Conservation (phyloP, 23 tunicate species). For the Phallusia fumigata region DNA sequence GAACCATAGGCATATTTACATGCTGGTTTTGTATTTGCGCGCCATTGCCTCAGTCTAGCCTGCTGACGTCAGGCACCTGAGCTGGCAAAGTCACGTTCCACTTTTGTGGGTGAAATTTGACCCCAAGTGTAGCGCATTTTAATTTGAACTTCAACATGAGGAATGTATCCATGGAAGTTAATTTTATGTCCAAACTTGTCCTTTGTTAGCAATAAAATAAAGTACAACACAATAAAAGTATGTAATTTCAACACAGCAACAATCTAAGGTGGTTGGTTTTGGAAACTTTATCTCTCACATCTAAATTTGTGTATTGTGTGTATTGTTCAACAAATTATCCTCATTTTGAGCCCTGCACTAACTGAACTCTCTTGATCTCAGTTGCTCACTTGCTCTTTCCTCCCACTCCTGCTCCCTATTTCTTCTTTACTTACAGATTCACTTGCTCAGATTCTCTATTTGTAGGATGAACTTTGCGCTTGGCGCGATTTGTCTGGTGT, state of each 20-base stretch:
- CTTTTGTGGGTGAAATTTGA: not conserved
- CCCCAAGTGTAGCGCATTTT: too few species aligned
- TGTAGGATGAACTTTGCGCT: not conserved
- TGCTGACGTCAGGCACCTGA: not conserved
- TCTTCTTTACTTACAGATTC: not conserved
- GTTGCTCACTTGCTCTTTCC: not conserved
- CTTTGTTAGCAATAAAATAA: too few species aligned
- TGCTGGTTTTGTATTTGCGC: not conserved
- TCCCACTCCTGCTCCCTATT: not conserved
- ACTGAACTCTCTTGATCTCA: not conserved
- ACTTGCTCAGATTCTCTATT: not conserved
- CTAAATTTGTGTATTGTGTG: too few species aligned
- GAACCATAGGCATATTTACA: not conserved
- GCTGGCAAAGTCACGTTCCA: not conserved
- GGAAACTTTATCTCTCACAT: too few species aligned
- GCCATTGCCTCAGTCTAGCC: not conserved
- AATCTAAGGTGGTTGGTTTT: too few species aligned
- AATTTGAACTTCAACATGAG: too few species aligned
- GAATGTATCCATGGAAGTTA: too few species aligned
- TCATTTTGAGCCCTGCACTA: not conserved
- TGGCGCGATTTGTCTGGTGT: constrained; percentile 11
- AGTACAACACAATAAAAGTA: too few species aligned
- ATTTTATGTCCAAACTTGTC: too few species aligned
- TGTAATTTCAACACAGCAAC: too few species aligned
- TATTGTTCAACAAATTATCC: too few species aligned